Evolutionary conservation across 1,140 invertebrate genomes (phyloP).

Genomic region (Lysiphlebus fabarum): DNA sequence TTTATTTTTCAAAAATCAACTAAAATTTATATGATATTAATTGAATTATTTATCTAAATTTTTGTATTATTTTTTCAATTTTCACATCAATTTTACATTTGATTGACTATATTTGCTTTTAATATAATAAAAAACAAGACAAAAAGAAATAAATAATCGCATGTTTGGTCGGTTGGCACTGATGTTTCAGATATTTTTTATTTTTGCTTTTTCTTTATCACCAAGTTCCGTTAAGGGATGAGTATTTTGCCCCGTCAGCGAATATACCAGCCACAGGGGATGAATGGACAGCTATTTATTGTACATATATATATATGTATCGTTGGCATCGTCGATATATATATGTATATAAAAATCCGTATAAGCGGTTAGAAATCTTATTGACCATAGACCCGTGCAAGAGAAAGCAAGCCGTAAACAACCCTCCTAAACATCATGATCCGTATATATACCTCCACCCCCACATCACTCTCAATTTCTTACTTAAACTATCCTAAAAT

Average conservation of each 20-base stretch:
- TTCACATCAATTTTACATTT: constrained; percentile 17
- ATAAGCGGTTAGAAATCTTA: constrained; percentile 32
- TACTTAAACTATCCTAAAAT: constrained; percentile 18
- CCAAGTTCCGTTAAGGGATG: not conserved
- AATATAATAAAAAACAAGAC: constrained; percentile 1
- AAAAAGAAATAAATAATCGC: constrained; percentile 13
- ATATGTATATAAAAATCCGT: not conserved
- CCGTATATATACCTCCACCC: constrained; percentile 13
- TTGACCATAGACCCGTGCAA: constrained; percentile 38
- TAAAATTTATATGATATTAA: not conserved
- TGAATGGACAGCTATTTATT: constrained; percentile 1
- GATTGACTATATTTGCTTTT: constrained; percentile 12
- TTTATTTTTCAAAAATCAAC: too few species aligned
- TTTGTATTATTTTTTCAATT: too few species aligned
- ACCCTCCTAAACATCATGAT: constrained; percentile 47
- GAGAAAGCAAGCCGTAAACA: constrained; percentile 46
- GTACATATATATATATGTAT: too few species aligned
- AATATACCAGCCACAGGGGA: not conserved
- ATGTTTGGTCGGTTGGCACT: constrained; percentile 8
- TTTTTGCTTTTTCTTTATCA: constrained; percentile 2
- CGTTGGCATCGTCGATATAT: too few species aligned
- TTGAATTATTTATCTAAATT: constrained; percentile 13
- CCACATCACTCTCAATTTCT: not conserved
- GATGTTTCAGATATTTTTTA: not conserved
- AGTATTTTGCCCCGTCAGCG: constrained; percentile 14